phyloP scores from a whole-genome alignment of 2,113 vertebrate species.

The Amblyopsis rosae region DNA sequence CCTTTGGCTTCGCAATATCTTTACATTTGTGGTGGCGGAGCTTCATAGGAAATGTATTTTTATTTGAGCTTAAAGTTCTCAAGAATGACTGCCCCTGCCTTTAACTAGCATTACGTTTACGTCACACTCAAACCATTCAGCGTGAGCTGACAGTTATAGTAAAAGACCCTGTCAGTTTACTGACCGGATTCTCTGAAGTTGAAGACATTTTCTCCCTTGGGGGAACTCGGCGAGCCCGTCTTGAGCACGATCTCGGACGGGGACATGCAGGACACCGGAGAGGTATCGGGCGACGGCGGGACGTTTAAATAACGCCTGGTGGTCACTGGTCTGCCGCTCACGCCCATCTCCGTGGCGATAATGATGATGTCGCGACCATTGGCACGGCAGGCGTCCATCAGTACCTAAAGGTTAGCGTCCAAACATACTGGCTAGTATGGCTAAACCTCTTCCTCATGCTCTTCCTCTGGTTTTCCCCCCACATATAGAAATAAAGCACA shows the following conservation, averaged over 20 bases:
- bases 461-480: background rate
- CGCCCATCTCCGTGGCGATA: conserved; percentile 64
- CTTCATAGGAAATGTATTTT: too few relatives aligned
- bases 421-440: background rate
- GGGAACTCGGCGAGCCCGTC: conserved; percentile 65
- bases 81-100: too few relatives aligned
- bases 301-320: conserved; percentile 67
- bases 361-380: conserved; percentile 74
- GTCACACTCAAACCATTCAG: too few relatives aligned
- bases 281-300: conserved; percentile 59
- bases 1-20: too few relatives aligned
- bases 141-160: too few relatives aligned
- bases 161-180: conserved; percentile 8
- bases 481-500: background rate
- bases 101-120: too few relatives aligned
- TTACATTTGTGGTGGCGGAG: too few relatives aligned
- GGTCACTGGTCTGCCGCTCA: conserved; percentile 43
- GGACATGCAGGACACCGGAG: conserved; percentile 72
- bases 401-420: conserved; percentile 31
- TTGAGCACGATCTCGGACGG: conserved; percentile 76
- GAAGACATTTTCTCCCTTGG: conserved; percentile 65
- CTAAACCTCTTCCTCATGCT: too few relatives aligned
- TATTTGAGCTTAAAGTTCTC: too few relatives aligned
- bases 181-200: conserved; percentile 59
- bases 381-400: conserved; percentile 68